phyloP scores from a whole-genome alignment of 2,113 vertebrate genomes.

The Barbus barbus region DNA sequence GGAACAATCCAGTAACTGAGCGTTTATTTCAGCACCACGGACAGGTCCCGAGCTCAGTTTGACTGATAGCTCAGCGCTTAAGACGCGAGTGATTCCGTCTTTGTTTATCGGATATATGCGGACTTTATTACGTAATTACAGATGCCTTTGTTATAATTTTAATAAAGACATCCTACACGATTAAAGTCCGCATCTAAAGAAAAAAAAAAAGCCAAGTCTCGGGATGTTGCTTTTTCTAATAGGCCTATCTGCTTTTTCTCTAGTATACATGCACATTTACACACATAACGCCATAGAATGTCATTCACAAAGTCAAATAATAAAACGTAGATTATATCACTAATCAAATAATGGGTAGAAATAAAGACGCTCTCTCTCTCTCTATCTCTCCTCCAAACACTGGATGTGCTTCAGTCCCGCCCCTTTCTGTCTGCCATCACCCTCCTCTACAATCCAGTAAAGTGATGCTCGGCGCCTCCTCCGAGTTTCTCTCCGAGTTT shows the following conservation, averaged over 20 bases:
- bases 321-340: not conserved
- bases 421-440: constrained; percentile 73
- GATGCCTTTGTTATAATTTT: not conserved
- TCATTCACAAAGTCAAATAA: not conserved
- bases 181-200: no score
- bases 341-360: not conserved
- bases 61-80: not conserved
- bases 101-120: not conserved
- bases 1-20: not conserved
- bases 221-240: not conserved
- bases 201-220: no score
- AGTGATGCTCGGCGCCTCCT: constrained; percentile 78
- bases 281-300: not conserved
- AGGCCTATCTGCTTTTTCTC: not conserved
- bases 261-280: not conserved
- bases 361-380: constrained; percentile 32
- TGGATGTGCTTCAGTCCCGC: constrained; percentile 65
- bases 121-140: not conserved
- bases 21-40: not conserved
- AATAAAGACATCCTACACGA: not conserved
- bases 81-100: not conserved
- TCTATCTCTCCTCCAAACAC: constrained; percentile 53
- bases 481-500: constrained; percentile 66
- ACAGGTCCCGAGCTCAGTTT: not conserved
- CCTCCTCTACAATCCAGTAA: constrained; percentile 74